phyloP scores from a whole-genome alignment of 1,140 invertebrate species.

The Solen grandis region DNA sequence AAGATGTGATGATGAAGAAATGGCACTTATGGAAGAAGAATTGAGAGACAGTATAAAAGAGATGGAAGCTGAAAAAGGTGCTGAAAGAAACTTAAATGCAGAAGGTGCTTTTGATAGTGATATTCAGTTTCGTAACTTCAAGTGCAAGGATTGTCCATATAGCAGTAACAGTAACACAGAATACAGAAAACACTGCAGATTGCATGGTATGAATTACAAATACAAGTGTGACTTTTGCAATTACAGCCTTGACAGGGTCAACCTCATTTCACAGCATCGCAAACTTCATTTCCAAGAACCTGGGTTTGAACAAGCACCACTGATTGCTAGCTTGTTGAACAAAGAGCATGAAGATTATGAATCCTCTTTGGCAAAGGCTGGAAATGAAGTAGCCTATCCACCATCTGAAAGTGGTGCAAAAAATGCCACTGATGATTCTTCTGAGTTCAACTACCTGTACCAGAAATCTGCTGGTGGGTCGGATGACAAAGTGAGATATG shows the following conservation, averaged over 20 bases:
- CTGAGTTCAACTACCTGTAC: constrained; percentile 8
- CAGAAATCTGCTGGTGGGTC: neutral
- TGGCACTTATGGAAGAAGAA: constrained; percentile 46
- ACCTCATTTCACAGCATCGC: constrained; percentile 64
- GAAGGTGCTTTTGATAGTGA: constrained; percentile 56
- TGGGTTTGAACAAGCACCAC: constrained; percentile 57
- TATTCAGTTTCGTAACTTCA: constrained; percentile 60
- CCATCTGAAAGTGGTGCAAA: constrained; percentile 23
- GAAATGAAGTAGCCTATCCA: constrained; percentile 37
- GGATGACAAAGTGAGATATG: constrained; percentile 62
- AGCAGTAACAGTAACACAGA: constrained; percentile 64
- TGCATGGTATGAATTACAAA: constrained; percentile 61
- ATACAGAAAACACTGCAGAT: constrained; percentile 63
- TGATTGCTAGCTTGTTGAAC: constrained; percentile 57
- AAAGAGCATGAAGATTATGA: constrained; percentile 38
- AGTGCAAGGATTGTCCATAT: constrained; percentile 69
- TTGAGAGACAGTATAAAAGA: constrained; percentile 43
- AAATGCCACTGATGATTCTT: constrained; percentile 1
- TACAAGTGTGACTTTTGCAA: constrained; percentile 72
- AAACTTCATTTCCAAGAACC: constrained; percentile 63
- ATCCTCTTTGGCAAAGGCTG: constrained; percentile 21
- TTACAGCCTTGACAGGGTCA: constrained; percentile 69
- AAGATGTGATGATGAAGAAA: constrained; percentile 56
- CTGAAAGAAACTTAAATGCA: constrained; percentile 54
- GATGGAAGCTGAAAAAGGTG: constrained; percentile 24